phyloP scores from a whole-genome alignment of 2,888 invertebrate genomes.

The Ophioninae sp. region DNA sequence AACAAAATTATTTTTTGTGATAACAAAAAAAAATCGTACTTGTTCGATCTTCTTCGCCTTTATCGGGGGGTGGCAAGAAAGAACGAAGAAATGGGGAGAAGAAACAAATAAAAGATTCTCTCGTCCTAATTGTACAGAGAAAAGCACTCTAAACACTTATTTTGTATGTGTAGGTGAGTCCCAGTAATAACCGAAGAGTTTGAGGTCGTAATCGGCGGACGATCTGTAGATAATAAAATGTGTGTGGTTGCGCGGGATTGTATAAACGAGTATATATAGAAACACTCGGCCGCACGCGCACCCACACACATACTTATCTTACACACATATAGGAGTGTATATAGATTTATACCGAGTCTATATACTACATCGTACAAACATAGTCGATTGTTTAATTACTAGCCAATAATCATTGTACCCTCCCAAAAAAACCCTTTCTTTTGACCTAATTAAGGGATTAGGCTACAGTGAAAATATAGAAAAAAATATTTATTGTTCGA shows the following conservation, averaged over 20 bases:
- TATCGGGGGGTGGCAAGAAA: conserved; percentile 34
- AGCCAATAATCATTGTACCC: conserved; percentile 56
- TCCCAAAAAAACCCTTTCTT: conserved; percentile 74
- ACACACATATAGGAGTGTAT: not conserved
- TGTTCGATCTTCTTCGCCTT: conserved; percentile 30
- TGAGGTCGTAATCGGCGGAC: conserved; percentile 56
- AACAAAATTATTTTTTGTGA: conserved; percentile 3
- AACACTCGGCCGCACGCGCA: not conserved
- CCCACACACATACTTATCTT: not conserved
- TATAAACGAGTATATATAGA: not conserved
- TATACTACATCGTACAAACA: conserved; percentile 12
- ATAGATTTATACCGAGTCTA: conserved; percentile 26
- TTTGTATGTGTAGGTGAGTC: conserved; percentile 51
- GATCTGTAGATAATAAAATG: conserved; percentile 45
- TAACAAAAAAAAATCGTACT: conserved; percentile 7
- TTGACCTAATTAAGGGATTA: conserved; percentile 62
- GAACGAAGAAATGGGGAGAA: conserved; percentile 25
- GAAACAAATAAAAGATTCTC: conserved; percentile 45
- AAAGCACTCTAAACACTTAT: conserved; percentile 64
- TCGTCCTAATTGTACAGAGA: conserved; percentile 59
- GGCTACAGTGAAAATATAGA: too few species aligned
- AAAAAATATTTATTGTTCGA: too few species aligned
- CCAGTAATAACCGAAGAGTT: conserved; percentile 61
- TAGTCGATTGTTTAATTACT: conserved; percentile 11
- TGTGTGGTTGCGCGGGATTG: conserved; percentile 12